Conservation (phyloP, 2,888 invertebrate genomes). For the Podotricha telesiphe region DNA sequence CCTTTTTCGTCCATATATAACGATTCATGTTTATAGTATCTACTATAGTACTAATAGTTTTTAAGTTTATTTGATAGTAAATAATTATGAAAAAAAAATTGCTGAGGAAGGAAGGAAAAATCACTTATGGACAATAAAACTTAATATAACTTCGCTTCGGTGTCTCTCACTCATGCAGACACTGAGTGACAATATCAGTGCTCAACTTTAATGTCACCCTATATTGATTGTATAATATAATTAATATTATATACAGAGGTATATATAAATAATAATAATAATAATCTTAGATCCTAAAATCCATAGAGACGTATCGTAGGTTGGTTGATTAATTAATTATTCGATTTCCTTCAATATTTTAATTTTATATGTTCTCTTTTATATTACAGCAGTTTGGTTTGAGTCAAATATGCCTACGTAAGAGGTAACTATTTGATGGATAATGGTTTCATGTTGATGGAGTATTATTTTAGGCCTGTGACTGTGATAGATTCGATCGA, state of each 20-base stretch:
- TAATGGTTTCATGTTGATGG: conserved; percentile 61
- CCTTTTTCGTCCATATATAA: conserved; percentile 36
- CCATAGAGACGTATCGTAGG: too few relatives aligned
- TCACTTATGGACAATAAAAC: too few relatives aligned
- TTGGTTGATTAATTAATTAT: too few relatives aligned
- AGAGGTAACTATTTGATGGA: conserved; percentile 58
- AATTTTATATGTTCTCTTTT: neutral
- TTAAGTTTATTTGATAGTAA: neutral
- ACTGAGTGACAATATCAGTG: neutral
- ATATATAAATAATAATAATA: too few relatives aligned
- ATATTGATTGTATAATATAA: too few relatives aligned
- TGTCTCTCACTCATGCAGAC: too few relatives aligned
- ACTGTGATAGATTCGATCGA: conserved; percentile 80
- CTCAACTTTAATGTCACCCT: neutral
- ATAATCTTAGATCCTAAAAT: too few relatives aligned
- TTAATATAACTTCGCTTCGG: too few relatives aligned
- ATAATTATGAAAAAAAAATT: neutral
- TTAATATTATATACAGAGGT: too few relatives aligned
- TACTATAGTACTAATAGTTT: neutral
- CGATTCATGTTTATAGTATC: conserved; percentile 2
- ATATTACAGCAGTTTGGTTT: neutral
- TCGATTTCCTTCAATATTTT: neutral
- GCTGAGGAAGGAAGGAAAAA: too few relatives aligned
- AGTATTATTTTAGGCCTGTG: conserved; percentile 76
- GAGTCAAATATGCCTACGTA: conserved; percentile 28